Evolutionary conservation across 2,113 vertebrate species (phyloP), one percentile per base, ranked within the genome.

Genomic region (Corydoras maculifer): DNA sequence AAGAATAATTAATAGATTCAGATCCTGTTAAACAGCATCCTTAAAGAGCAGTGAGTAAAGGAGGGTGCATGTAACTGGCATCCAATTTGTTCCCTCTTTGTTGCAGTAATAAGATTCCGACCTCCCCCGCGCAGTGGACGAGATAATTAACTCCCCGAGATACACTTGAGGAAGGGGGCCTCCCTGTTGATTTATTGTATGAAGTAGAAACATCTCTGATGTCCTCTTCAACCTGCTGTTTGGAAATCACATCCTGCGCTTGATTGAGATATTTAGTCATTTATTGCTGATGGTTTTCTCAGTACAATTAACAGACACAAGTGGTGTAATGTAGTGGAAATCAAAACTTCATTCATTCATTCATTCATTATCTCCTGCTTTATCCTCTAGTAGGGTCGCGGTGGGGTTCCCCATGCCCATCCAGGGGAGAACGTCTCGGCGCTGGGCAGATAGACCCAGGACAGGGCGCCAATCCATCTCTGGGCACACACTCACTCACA

Each of bases 61-160:
- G 78, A 75, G 78, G 70, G 69, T 75, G 70, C 57, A 66, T 72
- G 78, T 72, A 85, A 83, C 82, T 73, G 74, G 75, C 79, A 86
- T 83, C 86, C 82, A 87, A 88, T 90, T 89, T 91, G 86, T 89
- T 88, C 84, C 81, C 18, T 25, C 18, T 25, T 89, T 88, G 88
- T 88, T 88, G 77, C 80, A 80, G 85, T 91, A 87, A 88, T 90
- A 88, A 87, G 85, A 88, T 83, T 84, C 86, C 84, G 84, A 79
- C 85, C 80, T 82, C 82, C 79, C 77, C 80, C 18, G 13, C 83
- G 83, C 83, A 82, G 62, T 80, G 83, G 83, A 84, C 72, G 80
- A 84, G 18, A 90, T 88, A 88, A 90, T 89, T 87, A 88, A 89
- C 84, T 88, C 84, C 83, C 62, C 73, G 72, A 86, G 85, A 89